Evolutionary conservation across 2,888 invertebrate species (phyloP), one percentile per base, ranked within the genome.

Genomic region (Sarcophaga variegata): DNA sequence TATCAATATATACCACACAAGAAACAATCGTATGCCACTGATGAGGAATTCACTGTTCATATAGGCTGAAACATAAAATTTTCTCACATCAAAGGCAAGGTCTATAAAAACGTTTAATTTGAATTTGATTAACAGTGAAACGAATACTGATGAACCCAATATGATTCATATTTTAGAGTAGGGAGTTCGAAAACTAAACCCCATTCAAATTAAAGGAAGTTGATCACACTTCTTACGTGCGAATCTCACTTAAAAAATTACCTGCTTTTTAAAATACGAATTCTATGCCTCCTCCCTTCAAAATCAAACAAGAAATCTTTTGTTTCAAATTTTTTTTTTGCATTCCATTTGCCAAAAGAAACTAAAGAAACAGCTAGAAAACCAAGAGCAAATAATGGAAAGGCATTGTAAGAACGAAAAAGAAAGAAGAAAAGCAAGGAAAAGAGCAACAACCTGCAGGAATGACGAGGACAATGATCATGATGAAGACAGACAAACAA

Each of bases 141-240:
- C 47, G 14, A 20, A 17, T 60, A 64, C 45, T 6, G 63, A 66
- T 63, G 47, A 60, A 49, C 66, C 37, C 37, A 37, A 37, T 37
- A 37, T 37, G 37, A 37, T 37, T 37, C 37, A 37, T 8, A 8
- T 37, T 8, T 37, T 37, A 8, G 8, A 37, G 37, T 37, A 37
- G 37, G 37, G 37, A 37, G 71, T 83, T 72, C 20, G 20, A 20
- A 20, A 20, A 20, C 20, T 20, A 20, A 20, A 20, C 20, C 20
- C 20, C 20, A 20, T 20, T 20, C 20, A 76, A 81, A 87, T 64
- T 75, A 70, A 63, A 70, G 84, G 81, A 83, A 74, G 79, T 75
- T 78, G 88, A 86, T 89, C 88, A 85, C 88, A 87, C 88, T 86
- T 89, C 74, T 62, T 87, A 87, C 86, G 84, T 88, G 88, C 86